Conservation (phyloP, 1,140 invertebrate genomes). For the Penaeus japonicus region DNA sequence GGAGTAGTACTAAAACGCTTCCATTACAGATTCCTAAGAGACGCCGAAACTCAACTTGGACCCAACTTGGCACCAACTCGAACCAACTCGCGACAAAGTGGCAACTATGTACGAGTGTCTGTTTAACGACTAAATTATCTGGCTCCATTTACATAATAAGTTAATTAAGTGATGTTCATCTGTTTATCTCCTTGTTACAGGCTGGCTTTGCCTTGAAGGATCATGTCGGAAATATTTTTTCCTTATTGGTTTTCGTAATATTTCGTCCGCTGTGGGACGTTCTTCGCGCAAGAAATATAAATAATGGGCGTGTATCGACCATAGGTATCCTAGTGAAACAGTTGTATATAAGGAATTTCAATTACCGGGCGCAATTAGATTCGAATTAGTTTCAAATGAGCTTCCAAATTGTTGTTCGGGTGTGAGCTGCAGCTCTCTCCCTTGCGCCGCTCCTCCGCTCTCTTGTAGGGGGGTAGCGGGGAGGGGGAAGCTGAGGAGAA, state of each 20-base stretch:
- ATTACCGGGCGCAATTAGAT: conserved; percentile 4
- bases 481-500: too few relatives aligned
- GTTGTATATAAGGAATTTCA: conserved; percentile 19
- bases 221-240: too few relatives aligned
- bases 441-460: not conserved
- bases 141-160: conserved; percentile 43
- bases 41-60: too few relatives aligned
- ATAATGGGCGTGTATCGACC: not conserved
- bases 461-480: too few relatives aligned
- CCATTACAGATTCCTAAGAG: too few relatives aligned
- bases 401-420: not conserved
- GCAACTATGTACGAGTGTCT: conserved; percentile 27
- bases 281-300: not conserved
- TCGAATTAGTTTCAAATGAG: conserved; percentile 29
- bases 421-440: not conserved
- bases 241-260: too few relatives aligned
- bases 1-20: too few relatives aligned
- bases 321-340: not conserved
- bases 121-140: conserved; percentile 45
- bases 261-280: not conserved
- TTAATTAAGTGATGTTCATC: conserved; percentile 36
- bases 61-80: not conserved
- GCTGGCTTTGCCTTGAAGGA: too few relatives aligned
- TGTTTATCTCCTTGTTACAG: conserved; percentile 22
- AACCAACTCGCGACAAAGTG: conserved; percentile 21